These are phyloP conservation scores for western clawed frog (Xenopus tropicalis) DNA, from an alignment of 2,113 vertebrate genomes.

Conservation along the genomic window UCB_Xtro_10.0 CM004446.2:135428501-135429000, in stretches of 20 bases:
- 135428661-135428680: constrained; percentile 46
- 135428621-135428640: constrained; percentile 33
- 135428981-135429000: constrained; percentile 9
- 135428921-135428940: constrained; percentile 58
- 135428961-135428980: constrained; percentile 4
- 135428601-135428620: constrained; percentile 36
- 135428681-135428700: constrained; percentile 43
- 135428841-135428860: constrained; percentile 68
- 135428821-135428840: constrained; percentile 62
- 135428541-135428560: constrained; percentile 38
- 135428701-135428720: constrained; percentile 43
- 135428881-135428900: constrained; percentile 63
- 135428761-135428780: constrained; percentile 53
- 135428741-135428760: constrained; percentile 64
- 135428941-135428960: constrained; percentile 58
- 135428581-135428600: constrained; percentile 44
- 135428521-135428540: constrained; percentile 9
- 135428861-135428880: constrained; percentile 71
- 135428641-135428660: constrained; percentile 21
- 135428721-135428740: constrained; percentile 51
- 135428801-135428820: constrained; percentile 70
- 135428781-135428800: constrained; percentile 50
- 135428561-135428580: constrained; percentile 24
- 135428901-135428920: constrained; percentile 68
- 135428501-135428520: constrained; percentile 14